phyloP scores from a whole-genome alignment of 2,113 vertebrate species.

The Engystomops pustulosus region DNA sequence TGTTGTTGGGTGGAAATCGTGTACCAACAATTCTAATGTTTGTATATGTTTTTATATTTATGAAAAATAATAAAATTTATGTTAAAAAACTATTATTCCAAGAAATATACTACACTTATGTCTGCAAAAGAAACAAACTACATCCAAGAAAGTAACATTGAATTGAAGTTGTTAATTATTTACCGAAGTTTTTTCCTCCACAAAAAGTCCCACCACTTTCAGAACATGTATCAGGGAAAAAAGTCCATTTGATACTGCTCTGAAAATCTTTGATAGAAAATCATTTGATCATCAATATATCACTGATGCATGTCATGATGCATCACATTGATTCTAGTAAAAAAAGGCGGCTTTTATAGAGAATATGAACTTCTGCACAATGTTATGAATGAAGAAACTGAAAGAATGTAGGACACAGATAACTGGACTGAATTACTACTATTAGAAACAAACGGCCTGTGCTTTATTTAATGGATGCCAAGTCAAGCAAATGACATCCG shows the following conservation, averaged over 20 bases:
- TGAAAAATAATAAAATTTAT: no score
- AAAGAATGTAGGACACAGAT: conserved; percentile 77
- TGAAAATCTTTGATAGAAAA: neutral
- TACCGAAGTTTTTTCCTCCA: neutral
- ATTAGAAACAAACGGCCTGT: conserved; percentile 38
- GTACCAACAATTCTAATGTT: no score
- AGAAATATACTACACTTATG: conserved; percentile 93
- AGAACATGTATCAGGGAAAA: neutral
- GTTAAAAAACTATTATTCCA: conserved; percentile 90
- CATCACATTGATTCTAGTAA: neutral
- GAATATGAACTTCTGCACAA: conserved; percentile 86
- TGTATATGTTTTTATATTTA: no score
- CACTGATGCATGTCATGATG: neutral
- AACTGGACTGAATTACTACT: conserved; percentile 69
- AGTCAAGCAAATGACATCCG: conserved; percentile 77
- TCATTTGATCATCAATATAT: neutral
- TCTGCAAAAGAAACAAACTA: conserved; percentile 95
- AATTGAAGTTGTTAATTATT: neutral
- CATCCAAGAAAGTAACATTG: conserved; percentile 82
- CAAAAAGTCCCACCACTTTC: neutral
- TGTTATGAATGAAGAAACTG: conserved; percentile 75
- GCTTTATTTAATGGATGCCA: conserved; percentile 70
- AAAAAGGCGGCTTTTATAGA: neutral
- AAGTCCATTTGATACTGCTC: neutral
- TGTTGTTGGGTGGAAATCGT: no score